Base-by-base conservation (phyloP, 2,113 vertebrate species). In the Xyrauchen texanus region DNA sequence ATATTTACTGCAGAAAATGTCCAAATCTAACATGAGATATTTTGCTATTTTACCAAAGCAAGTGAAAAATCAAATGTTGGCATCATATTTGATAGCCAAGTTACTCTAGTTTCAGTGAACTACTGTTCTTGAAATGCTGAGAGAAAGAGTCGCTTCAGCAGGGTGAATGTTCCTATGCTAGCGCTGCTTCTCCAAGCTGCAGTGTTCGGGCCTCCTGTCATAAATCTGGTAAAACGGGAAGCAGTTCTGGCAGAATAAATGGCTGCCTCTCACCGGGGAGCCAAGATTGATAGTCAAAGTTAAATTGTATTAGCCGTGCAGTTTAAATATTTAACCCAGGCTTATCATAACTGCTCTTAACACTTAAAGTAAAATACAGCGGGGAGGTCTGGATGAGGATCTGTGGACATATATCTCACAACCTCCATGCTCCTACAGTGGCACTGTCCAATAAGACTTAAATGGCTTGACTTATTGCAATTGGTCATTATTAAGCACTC, bases 331-430 rank as follows among this genome's bases (percentile, higher is more conserved):
- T 96, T 96, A 95, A 95, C 93, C 84, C 89, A 83, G 91, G 90
- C 94, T 96, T 95, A 96, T 95, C 94, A 94, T 95, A 96, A 96
- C 93, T 94, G 94, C 93, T 94, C 94, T 92, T 94, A 90, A 93
- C 94, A 92, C 93, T 95, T 91, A 91, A 82, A 90, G 92, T 93
- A 91, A 92, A 77, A 90, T 92, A 92, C 89, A 88, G 90, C 90
- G 74, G 84, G 86, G 64, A 76, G 46, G 81, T 76, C 80, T 55
- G 49, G 81, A 21, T 42, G 15, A 87, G 85, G 90, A 60, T 76
- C 34, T 73, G 68, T 49, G n/a, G 57, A 21, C 73, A 83, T 82
- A 60, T 79, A 69, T 82, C 76, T 57, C 4, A 15, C 58, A 46
- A 42, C 55, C n/a, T 5, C 63, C 77, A 55, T 7, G 57, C 55